Evolutionary conservation across 2,797 vertebrate species (phyloP), one percentile per base, ranked within the genome.

Genomic region (Echeneis naucrates): DNA sequence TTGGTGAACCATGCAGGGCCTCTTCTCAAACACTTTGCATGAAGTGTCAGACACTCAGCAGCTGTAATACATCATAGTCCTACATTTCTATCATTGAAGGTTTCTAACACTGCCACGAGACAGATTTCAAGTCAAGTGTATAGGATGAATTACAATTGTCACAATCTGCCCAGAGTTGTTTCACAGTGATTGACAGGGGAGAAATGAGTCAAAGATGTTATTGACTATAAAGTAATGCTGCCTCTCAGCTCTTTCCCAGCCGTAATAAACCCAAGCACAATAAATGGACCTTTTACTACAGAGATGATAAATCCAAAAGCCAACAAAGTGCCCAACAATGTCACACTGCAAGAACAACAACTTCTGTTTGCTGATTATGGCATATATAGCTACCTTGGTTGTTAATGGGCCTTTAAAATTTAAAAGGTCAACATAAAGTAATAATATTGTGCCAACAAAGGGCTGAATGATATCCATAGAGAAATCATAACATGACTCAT

Each of bases 121-220:
- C n/a, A 14, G 40, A 61, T 27, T 37, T 72, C n/a, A 30, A 37
- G 59, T 55, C 11, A 67, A 54, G 68, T 19, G 24, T 50, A 23
- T 23, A 8, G 27, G 56, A 21, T 61, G 45, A 75, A 56, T 54
- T 8, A 58, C 27, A 24, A 45, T 48, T 7, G 6, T 11, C 48
- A 68, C 65, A 17, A 47, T 57, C 51, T 55, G 33, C 64, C 56
- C 38, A 40, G 26, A 24, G 40, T 33, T 1, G 59, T 33, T n/a
- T 57, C 51, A 19, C 42, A 16, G 35, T 83, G 78, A 84, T 27
- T 72, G 71, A 75, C 76, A 63, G 60, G n/a, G 16, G 55, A 21
- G 11, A 26, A 75, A 78, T 74, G 26, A 72, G 60, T 10, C 8
- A 38, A 51, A 26, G 30, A 48, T 75, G 38, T 65, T 73, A 55